Percentiles rank a stretch among this genome's conserved stretches.
phyloP scores from a whole-genome alignment of 2,797 vertebrate species.

The Numenius phaeopus region DNA sequence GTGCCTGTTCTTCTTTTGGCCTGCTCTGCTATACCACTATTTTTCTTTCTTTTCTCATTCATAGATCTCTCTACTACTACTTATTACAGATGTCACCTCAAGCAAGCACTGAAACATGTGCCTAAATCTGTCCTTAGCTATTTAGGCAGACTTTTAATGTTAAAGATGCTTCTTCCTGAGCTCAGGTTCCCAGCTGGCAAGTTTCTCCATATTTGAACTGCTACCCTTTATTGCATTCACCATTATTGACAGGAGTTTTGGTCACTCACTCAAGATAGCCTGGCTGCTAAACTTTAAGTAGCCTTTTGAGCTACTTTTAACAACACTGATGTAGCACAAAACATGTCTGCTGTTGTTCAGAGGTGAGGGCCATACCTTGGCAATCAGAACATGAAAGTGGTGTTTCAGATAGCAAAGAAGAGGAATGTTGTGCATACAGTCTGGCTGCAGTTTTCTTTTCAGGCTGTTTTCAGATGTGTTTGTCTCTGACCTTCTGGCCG shows the following conservation, averaged over 20 bases:
- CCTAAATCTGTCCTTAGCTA: not conserved
- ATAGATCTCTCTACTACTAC: not conserved
- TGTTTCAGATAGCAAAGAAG: not conserved
- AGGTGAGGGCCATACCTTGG: not conserved
- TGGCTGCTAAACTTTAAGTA: not conserved
- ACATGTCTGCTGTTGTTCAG: not conserved
- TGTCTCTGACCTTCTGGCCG: not conserved
- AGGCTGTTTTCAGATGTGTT: not conserved
- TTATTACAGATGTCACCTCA: not conserved
- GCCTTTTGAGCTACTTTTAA: not conserved
- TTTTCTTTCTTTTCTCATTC: slow-evolving; percentile 18
- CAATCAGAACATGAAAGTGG: not conserved
- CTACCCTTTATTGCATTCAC: not conserved
- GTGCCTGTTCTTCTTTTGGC: not conserved
- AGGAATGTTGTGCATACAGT: not conserved
- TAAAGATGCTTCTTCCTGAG: not conserved
- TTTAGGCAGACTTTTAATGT: not conserved
- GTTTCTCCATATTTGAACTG: not conserved
- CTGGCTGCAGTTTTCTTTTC: not conserved
- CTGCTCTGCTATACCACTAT: not conserved
- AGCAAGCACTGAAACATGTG: not conserved
- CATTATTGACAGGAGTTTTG: not conserved
- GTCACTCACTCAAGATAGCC: not conserved
- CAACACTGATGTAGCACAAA: not conserved
- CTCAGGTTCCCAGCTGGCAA: not conserved